phyloP scores from a whole-genome alignment of 1,140 invertebrate species.

The Bombus sibiricus region DNA sequence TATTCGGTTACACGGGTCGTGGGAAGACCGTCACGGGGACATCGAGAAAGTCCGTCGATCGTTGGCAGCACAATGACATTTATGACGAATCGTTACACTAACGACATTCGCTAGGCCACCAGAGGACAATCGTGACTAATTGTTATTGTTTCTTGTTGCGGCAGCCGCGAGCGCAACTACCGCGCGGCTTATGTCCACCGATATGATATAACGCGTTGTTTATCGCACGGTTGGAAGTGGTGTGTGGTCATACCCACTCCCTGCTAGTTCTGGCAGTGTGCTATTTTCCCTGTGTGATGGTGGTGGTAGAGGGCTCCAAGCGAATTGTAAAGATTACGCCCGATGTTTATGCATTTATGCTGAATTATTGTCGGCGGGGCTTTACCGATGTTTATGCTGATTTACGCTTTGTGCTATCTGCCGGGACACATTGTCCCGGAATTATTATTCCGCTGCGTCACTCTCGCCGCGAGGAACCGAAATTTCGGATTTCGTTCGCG shows the following conservation, averaged over 20 bases:
- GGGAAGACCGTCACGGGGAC: neutral
- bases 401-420: constrained; percentile 83
- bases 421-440: constrained; percentile 81
- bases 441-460: constrained; percentile 78
- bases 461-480: constrained; percentile 38
- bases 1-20: neutral
- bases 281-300: neutral
- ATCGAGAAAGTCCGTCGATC: constrained; percentile 43
- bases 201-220: constrained; percentile 75
- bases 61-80: constrained; percentile 44
- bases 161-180: constrained; percentile 61
- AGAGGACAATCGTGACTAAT: constrained; percentile 66
- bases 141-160: constrained; percentile 70
- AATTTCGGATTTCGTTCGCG: constrained; percentile 60
- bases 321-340: constrained; percentile 80
- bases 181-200: constrained; percentile 67
- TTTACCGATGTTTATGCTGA: constrained; percentile 83
- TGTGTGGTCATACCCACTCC: neutral
- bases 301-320: constrained; percentile 50
- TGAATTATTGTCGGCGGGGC: constrained; percentile 80
- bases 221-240: constrained; percentile 67
- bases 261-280: neutral
- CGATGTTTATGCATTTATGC: constrained; percentile 81
- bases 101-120: constrained; percentile 40
- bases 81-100: constrained; percentile 53